These are phyloP conservation scores for Gallinago jamesoni DNA, from an alignment of 2,113 vertebrate species.

Conservation along the genomic window DNA sequence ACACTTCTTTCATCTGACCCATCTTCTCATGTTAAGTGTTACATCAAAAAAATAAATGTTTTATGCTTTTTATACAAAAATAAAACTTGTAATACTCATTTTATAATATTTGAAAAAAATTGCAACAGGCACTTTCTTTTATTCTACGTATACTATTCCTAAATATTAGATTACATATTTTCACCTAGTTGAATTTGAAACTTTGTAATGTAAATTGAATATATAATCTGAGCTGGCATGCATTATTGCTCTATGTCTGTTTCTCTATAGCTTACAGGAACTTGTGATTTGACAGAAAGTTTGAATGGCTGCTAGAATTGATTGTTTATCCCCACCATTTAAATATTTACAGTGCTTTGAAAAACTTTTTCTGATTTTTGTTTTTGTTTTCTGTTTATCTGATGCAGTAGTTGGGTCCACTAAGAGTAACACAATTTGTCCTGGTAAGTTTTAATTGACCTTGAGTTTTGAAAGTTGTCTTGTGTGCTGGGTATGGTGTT, in stretches of 20 bases:
- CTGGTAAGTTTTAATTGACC: slow-evolving; percentile 78
- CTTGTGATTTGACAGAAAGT: not conserved
- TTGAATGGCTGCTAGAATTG: not conserved
- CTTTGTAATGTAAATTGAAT: not conserved
- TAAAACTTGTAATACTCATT: not conserved
- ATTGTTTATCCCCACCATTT: not conserved
- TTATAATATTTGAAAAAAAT: not conserved
- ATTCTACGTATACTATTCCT: not conserved
- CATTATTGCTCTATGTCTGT: not conserved
- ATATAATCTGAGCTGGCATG: not conserved
- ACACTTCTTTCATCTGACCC: not conserved
- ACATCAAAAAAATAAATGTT: not conserved
- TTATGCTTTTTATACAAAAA: not conserved
- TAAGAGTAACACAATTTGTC: slow-evolving; percentile 90
- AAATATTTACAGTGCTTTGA: not conserved
- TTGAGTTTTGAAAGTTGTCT: not conserved
- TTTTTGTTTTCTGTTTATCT: slow-evolving; percentile 59
- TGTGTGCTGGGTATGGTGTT: not conserved
- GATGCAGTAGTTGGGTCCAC: slow-evolving; percentile 86
- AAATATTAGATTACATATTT: not conserved
- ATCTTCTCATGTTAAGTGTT: not conserved
- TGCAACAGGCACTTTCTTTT: not conserved
- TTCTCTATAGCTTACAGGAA: not conserved
- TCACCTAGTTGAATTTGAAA: not conserved
- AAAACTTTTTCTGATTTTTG: not conserved